These are phyloP conservation scores for Stigmatopora nigra DNA, from an alignment of 2,113 vertebrate genomes.

Conservation along the genomic window DNA sequence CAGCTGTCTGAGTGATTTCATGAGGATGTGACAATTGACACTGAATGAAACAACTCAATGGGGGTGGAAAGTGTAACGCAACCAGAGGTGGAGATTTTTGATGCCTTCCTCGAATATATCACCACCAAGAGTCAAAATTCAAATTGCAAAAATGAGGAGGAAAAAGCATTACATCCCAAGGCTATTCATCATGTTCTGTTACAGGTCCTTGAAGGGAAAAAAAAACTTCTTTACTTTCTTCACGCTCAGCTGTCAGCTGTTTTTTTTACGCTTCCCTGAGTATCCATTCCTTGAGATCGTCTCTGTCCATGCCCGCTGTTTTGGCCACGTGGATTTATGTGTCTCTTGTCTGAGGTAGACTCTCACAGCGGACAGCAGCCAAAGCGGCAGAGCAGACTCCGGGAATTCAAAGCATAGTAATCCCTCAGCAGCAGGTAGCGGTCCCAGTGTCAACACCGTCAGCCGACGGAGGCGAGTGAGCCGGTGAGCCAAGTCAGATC, in stretches of 20 bases:
- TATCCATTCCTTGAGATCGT: slow-evolving; percentile 27
- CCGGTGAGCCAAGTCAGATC: slow-evolving; percentile 48
- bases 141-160: slow-evolving; percentile 18
- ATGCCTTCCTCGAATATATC: slow-evolving; percentile 35
- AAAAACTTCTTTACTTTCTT: slow-evolving; percentile 32
- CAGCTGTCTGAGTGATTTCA: slow-evolving; percentile 21
- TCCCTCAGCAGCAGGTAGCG: slow-evolving; percentile 64
- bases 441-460: slow-evolving; percentile 57
- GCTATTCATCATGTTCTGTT: slow-evolving; percentile 6
- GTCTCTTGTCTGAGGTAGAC: slow-evolving; percentile 34
- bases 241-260: slow-evolving; percentile 9
- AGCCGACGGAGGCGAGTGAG: slow-evolving; percentile 39
- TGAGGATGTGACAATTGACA: neutral
- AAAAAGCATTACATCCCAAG: slow-evolving; percentile 16
- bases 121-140: slow-evolving; percentile 30
- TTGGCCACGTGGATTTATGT: slow-evolving; percentile 35
- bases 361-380: slow-evolving; percentile 47
- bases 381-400: slow-evolving; percentile 54
- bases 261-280: slow-evolving; percentile 18
- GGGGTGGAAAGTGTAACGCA: slow-evolving; percentile 13
- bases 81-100: slow-evolving; percentile 39
- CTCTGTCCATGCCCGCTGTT: slow-evolving; percentile 40
- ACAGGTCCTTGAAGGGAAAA: slow-evolving; percentile 15
- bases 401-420: slow-evolving; percentile 47
- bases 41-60: slow-evolving; percentile 15